Conservation (phyloP, 2,888 invertebrate genomes). For the Drosophila aldrichi region DNA sequence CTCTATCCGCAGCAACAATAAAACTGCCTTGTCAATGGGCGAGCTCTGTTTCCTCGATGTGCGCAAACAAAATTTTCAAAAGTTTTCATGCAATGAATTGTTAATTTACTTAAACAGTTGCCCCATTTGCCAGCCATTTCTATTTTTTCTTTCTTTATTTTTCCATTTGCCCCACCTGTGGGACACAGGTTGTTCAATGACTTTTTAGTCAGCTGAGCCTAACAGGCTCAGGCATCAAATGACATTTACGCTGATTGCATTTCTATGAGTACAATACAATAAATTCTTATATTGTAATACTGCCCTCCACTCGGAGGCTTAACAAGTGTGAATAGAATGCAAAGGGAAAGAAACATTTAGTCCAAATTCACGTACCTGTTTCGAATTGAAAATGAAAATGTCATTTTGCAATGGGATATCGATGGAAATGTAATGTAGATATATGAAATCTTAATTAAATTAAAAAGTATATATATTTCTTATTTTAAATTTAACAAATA, state of each 20-base stretch:
- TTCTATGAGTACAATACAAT: slow-evolving; percentile 38
- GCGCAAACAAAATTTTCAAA: slow-evolving; percentile 43
- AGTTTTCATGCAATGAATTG: slow-evolving; percentile 74
- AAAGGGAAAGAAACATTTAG: background rate
- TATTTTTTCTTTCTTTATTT: no score
- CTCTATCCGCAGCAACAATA: slow-evolving; percentile 55
- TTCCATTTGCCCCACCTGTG: slow-evolving; percentile 23
- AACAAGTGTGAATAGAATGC: background rate
- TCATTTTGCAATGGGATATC: background rate
- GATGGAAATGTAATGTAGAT: background rate
- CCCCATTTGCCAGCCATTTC: slow-evolving; percentile 23
- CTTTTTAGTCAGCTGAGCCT: slow-evolving; percentile 50
- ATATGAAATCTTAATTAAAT: no score
- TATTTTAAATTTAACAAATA: no score
- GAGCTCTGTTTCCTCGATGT: slow-evolving; percentile 21
- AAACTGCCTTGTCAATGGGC: slow-evolving; percentile 54
- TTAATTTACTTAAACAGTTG: slow-evolving; percentile 74
- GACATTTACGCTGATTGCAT: slow-evolving; percentile 66
- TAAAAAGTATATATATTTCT: no score
- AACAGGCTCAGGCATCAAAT: slow-evolving; percentile 54
- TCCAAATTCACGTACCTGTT: background rate
- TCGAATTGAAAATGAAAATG: background rate
- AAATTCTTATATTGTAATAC: slow-evolving; percentile 8
- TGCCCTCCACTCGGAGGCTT: background rate
- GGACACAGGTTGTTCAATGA: slow-evolving; percentile 19